Conservation (phyloP, 2,888 invertebrate species). For the Diplolepis rosae region DNA sequence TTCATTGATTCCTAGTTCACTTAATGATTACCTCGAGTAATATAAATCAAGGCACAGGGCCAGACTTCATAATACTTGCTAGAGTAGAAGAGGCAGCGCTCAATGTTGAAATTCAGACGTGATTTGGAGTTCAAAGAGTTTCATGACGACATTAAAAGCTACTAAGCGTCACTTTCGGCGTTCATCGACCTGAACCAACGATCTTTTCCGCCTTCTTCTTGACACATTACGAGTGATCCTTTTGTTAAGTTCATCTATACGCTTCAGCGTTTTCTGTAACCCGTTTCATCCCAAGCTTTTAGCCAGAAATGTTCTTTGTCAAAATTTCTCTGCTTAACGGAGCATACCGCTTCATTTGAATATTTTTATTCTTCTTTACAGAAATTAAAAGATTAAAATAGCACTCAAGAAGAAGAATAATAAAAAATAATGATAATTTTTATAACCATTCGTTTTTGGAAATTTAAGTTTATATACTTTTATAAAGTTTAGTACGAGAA, state of each 20-base stretch:
- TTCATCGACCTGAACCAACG: slow-evolving; percentile 27
- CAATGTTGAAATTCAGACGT: slow-evolving; percentile 40
- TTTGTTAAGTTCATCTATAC: slow-evolving; percentile 5
- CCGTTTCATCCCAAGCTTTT: not conserved
- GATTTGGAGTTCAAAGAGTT: slow-evolving; percentile 44
- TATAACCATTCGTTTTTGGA: no score
- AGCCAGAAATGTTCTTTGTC: not conserved
- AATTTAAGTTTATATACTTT: no score
- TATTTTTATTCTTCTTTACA: no score
- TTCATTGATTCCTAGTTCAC: slow-evolving; percentile 50
- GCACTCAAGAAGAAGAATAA: no score
- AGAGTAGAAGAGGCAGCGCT: slow-evolving; percentile 36
- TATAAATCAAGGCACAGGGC: slow-evolving; percentile 54
- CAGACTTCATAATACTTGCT: slow-evolving; percentile 24
- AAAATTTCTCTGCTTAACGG: not conserved
- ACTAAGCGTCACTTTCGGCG: slow-evolving; percentile 40
- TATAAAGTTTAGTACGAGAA: no score
- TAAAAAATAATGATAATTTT: no score
- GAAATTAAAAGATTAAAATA: no score
- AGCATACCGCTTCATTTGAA: not conserved
- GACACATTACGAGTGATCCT: slow-evolving; percentile 26
- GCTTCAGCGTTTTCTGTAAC: not conserved
- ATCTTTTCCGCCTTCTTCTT: slow-evolving; percentile 15
- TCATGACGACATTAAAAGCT: slow-evolving; percentile 46
- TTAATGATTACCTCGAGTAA: slow-evolving; percentile 43